Conservation (phyloP, 2,113 vertebrate species). For the Dasyurus viverrinus region DNA sequence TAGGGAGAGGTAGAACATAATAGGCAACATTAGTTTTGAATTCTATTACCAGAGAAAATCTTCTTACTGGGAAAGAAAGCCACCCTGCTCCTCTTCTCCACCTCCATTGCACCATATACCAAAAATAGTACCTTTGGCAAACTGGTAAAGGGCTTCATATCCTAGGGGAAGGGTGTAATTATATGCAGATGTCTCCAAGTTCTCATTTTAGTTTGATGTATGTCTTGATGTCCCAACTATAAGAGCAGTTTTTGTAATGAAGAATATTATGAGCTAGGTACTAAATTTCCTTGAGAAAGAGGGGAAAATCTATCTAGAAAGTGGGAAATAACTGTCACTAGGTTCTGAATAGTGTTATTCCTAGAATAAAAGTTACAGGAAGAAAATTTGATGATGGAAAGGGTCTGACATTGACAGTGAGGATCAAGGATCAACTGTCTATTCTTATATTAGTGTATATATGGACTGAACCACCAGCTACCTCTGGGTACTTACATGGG, state of each 20-base stretch:
- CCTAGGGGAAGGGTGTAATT: too few relatives aligned
- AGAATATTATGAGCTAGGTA: neutral
- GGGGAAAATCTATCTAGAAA: neutral
- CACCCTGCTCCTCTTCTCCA: neutral
- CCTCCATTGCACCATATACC: neutral
- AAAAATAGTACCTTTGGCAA: neutral
- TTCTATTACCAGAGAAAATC: neutral
- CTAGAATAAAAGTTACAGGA: neutral
- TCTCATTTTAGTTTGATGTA: neutral
- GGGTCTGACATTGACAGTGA: neutral
- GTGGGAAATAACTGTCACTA: neutral
- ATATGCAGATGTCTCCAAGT: neutral
- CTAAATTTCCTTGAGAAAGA: neutral
- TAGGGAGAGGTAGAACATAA: neutral
- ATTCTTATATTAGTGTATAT: neutral
- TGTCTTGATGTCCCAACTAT: neutral
- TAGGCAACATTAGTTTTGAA: neutral
- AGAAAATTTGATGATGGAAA: neutral
- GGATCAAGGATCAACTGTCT: neutral
- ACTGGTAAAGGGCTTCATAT: neutral
- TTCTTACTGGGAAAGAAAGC: neutral
- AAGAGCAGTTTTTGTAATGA: neutral
- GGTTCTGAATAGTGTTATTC: neutral
- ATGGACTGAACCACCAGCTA: too few relatives aligned
- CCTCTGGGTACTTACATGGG: too few relatives aligned